phyloP scores from a whole-genome alignment of 2,888 invertebrate species.

The Pediacus dermestoides region DNA sequence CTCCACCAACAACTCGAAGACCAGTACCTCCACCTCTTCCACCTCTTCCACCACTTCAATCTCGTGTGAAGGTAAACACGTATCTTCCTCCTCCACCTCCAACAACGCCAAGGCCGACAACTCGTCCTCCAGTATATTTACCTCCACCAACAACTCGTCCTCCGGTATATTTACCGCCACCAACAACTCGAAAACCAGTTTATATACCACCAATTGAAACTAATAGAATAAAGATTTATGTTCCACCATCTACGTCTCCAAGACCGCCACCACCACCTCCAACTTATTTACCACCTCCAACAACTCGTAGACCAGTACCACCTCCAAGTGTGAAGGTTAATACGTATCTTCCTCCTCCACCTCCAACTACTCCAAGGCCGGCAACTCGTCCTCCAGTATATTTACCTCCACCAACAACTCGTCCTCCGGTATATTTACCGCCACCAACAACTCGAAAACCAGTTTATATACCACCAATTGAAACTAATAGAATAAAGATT shows the following conservation, averaged over 20 bases:
- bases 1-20: background rate
- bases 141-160: background rate
- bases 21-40: conserved; percentile 2
- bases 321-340: background rate
- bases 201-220: background rate
- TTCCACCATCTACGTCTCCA: background rate
- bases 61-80: background rate
- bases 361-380: no score
- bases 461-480: background rate
- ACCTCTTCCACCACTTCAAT: conserved; percentile 1
- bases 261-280: no score
- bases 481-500: background rate
- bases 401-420: no score
- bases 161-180: background rate
- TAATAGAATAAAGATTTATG: background rate
- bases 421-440: no score
- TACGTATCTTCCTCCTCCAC: no score
- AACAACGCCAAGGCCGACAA: background rate
- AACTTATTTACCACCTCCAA: no score
- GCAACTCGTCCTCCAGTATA: background rate
- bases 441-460: background rate
- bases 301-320: conserved; percentile 1
- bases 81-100: background rate
- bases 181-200: background rate
- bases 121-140: no score